Conservation (phyloP, 2,113 vertebrate genomes). For the Strix aluco region DNA sequence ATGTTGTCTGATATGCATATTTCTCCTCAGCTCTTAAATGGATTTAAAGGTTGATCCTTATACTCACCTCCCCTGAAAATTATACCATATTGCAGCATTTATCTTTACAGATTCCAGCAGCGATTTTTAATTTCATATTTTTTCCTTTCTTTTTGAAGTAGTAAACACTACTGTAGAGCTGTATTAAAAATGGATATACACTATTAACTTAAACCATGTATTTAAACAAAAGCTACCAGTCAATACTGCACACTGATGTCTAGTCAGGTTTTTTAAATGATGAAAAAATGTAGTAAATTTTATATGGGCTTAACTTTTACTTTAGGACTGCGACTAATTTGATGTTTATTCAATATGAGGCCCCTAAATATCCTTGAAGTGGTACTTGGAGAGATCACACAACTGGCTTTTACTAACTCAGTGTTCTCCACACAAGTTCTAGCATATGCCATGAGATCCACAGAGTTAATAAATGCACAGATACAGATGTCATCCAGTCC, state of each 20-base stretch:
- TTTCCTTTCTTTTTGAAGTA: background rate
- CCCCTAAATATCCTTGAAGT: background rate
- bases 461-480: background rate
- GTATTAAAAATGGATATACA: constrained; percentile 15
- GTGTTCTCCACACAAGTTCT: background rate
- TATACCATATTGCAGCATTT: constrained; percentile 9
- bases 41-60: background rate
- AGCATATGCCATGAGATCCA: background rate
- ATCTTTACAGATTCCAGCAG: background rate
- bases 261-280: background rate
- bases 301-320: background rate
- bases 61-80: constrained; percentile 2
- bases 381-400: background rate
- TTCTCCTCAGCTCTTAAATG: background rate
- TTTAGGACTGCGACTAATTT: background rate
- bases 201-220: background rate
- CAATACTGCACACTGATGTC: background rate
- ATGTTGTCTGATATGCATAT: background rate
- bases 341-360: background rate
- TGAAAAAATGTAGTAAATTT: background rate
- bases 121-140: background rate
- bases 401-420: background rate
- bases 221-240: constrained; percentile 8
- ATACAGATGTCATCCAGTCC: background rate
- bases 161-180: background rate